Percentiles rank a stretch among this genome's conserved stretches.
Evolutionary conservation across 2,888 invertebrate genomes (phyloP).

Genomic region (Drosophila hamatofila): DNA sequence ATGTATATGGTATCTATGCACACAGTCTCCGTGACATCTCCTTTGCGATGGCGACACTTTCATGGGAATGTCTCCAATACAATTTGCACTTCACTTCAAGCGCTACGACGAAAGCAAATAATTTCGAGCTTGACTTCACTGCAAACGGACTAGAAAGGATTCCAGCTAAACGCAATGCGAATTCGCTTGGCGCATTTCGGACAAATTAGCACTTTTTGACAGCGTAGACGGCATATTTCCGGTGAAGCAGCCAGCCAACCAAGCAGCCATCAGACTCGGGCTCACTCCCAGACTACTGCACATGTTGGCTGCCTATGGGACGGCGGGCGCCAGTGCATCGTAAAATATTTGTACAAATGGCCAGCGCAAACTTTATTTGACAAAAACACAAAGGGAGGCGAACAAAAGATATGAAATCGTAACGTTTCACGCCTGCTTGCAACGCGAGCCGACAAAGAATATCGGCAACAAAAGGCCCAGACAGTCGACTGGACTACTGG

Average conservation of each 20-base stretch:
- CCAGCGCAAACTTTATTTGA: slow-evolving; percentile 42
- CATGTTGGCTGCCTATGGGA: slow-evolving; percentile 18
- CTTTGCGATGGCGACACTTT: slow-evolving; percentile 20
- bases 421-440: slow-evolving; percentile 73
- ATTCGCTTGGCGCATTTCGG: slow-evolving; percentile 49
- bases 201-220: slow-evolving; percentile 59
- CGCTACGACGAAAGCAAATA: slow-evolving; percentile 53
- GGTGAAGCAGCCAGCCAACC: slow-evolving; percentile 30
- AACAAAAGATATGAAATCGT: slow-evolving; percentile 73
- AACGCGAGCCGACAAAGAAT: slow-evolving; percentile 61
- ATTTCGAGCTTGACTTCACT: slow-evolving; percentile 71
- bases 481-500: slow-evolving; percentile 44
- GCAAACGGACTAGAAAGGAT: slow-evolving; percentile 67
- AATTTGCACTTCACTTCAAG: slow-evolving; percentile 60
- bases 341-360: slow-evolving; percentile 65
- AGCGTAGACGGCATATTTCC: slow-evolving; percentile 64
- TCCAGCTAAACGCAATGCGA: slow-evolving; percentile 43
- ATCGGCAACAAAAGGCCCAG: slow-evolving; percentile 30
- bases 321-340: slow-evolving; percentile 64
- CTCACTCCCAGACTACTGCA: slow-evolving; percentile 20
- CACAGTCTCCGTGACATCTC: not conserved
- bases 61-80: slow-evolving; percentile 36
- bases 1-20: not conserved
- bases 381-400: slow-evolving; percentile 25
- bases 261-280: not conserved